A percentile compares a stretch with the other conserved stretches of the same genome.
These are phyloP conservation scores for Diploptera punctata DNA, from an alignment of 2,888 invertebrate species.

Conservation along the genomic window DNA sequence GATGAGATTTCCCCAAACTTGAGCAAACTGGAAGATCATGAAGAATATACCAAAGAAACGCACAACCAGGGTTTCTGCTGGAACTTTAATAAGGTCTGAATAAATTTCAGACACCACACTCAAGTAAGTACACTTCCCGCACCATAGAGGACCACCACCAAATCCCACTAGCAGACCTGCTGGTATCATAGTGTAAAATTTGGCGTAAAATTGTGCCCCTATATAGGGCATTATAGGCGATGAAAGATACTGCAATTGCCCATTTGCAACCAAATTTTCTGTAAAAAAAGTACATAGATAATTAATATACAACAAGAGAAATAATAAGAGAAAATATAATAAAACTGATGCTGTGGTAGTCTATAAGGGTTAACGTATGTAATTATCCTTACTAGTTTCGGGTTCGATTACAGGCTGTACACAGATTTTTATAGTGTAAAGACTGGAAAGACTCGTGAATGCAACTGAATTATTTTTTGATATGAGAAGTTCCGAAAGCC, in stretches of 20 bases:
- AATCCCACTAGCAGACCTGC: slow-evolving; percentile 86
- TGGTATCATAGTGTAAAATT: slow-evolving; percentile 82
- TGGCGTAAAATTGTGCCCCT: slow-evolving; percentile 87
- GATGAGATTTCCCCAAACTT: slow-evolving; percentile 93
- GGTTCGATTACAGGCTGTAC: no score
- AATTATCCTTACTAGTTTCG: no score
- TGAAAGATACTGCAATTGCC: slow-evolving; percentile 83
- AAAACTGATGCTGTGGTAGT: no score
- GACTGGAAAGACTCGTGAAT: no score
- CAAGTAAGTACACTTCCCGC: slow-evolving; percentile 93
- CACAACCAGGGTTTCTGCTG: slow-evolving; percentile 80
- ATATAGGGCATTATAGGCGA: slow-evolving; percentile 94
- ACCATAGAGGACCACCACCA: slow-evolving; percentile 94
- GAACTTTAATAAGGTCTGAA: slow-evolving; percentile 70
- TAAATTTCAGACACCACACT: slow-evolving; percentile 85
- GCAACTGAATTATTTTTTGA: no score
- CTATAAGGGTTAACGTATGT: no score
- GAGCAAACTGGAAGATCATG: slow-evolving; percentile 95
- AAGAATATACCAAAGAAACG: slow-evolving; percentile 95
- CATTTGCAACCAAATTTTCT: slow-evolving; percentile 92
- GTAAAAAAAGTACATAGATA: no score
- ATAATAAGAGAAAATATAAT: no score
- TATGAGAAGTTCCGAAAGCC: no score
- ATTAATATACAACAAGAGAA: no score
- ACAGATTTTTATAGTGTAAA: no score